Percentiles rank a stretch among this genome's conserved stretches.
phyloP scores from a whole-genome alignment of 2,888 invertebrate genomes.

The Gastracanthus pulcherrimus region DNA sequence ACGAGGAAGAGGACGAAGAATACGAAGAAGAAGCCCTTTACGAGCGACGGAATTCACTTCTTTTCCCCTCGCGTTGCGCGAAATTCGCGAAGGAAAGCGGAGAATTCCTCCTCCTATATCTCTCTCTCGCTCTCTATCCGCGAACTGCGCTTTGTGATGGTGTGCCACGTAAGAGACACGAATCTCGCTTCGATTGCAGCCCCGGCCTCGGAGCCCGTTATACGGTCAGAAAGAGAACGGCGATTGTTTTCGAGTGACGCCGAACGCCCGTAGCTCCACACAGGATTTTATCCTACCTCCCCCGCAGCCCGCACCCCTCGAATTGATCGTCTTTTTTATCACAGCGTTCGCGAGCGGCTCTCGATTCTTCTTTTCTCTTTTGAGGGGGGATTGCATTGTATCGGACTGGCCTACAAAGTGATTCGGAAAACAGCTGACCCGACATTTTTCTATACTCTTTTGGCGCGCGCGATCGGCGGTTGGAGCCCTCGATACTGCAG shows the following conservation, averaged over 20 bases:
- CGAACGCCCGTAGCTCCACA: neutral
- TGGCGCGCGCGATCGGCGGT: no score
- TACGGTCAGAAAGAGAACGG: conserved; percentile 63
- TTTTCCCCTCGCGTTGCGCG: conserved; percentile 51
- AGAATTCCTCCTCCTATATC: conserved; percentile 60
- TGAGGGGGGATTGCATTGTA: conserved; percentile 37
- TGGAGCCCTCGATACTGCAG: neutral
- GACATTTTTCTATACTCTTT: conserved; percentile 19
- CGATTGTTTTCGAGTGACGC: conserved; percentile 65
- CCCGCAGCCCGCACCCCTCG: conserved; percentile 50
- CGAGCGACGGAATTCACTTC: conserved; percentile 67
- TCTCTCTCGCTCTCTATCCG: no score
- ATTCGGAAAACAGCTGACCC: conserved; percentile 43
- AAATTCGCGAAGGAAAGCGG: conserved; percentile 66
- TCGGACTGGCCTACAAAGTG: conserved; percentile 48
- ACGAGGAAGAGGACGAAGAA: no score
- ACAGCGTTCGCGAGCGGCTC: neutral
- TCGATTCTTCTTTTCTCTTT: neutral
- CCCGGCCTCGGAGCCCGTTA: conserved; percentile 63
- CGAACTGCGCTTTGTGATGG: conserved; percentile 63
- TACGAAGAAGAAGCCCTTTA: conserved; percentile 57
- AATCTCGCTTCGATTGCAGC: conserved; percentile 57
- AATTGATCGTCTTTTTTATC: conserved; percentile 42
- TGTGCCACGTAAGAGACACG: conserved; percentile 52
- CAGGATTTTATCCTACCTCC: conserved; percentile 51